A percentile compares a stretch with the other conserved stretches of the same genome.
These are phyloP conservation scores for Chrysogorgia sp. DNA, from an alignment of 92 coral and sea anemone species.

Conservation along the genomic window DNA sequence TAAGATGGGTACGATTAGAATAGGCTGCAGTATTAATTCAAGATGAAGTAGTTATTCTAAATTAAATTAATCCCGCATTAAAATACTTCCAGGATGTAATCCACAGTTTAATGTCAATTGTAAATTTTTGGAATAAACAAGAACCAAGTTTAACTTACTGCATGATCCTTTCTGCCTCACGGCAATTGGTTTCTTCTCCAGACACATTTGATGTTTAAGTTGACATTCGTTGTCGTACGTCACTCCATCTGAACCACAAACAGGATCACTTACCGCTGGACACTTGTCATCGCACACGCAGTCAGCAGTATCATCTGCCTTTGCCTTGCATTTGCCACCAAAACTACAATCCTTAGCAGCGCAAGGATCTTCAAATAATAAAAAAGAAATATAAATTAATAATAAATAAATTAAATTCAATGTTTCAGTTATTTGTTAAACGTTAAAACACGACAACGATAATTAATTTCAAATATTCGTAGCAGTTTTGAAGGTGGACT, in stretches of 20 bases:
- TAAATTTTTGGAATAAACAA: too few species aligned
- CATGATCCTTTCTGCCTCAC: slow-evolving; percentile 74
- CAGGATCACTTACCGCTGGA: slow-evolving; percentile 43
- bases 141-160: slow-evolving; percentile 70
- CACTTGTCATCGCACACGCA: slow-evolving; percentile 7
- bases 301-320: slow-evolving; percentile 21
- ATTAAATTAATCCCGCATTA: too few species aligned
- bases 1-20: too few species aligned
- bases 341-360: slow-evolving; percentile 78
- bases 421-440: too few species aligned
- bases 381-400: background rate
- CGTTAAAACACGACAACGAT: too few species aligned
- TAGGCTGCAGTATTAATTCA: too few species aligned
- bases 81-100: too few species aligned
- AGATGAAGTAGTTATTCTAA: too few species aligned
- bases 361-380: slow-evolving; percentile 71
- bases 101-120: background rate
- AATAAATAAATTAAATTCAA: background rate
- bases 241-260: slow-evolving; percentile 66
- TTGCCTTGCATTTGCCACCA: slow-evolving; percentile 75
- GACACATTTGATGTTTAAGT: slow-evolving; percentile 74
- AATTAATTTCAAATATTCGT: too few species aligned
- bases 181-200: slow-evolving; percentile 72
- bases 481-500: background rate
- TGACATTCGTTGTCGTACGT: slow-evolving; percentile 71